phyloP scores from a whole-genome alignment of 2,113 vertebrate species.

The Columbina picui region DNA sequence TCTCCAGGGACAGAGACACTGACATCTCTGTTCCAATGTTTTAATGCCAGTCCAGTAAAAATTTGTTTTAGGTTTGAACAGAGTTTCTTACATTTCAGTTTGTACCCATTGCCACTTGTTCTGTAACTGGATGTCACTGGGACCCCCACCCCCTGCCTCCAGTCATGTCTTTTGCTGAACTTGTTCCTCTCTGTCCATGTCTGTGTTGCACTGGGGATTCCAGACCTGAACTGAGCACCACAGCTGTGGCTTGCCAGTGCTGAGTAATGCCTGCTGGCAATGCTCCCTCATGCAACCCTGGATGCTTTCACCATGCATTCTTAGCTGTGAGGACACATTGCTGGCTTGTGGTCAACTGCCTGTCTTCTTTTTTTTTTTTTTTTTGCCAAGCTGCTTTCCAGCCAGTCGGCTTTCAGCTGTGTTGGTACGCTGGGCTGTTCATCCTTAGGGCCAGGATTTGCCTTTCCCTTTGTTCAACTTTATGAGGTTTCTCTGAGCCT shows the following conservation, averaged over 20 bases:
- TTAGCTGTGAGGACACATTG: not conserved
- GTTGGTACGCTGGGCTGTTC: not conserved
- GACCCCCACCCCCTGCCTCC: not conserved
- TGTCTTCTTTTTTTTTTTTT: not conserved
- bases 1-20: not conserved
- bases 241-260: not conserved
- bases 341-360: not conserved
- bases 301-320: not conserved
- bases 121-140: not conserved
- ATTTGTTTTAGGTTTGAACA: not conserved
- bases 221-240: not conserved
- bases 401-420: not conserved
- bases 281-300: not conserved
- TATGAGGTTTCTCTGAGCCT: not conserved
- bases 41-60: not conserved
- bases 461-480: not conserved
- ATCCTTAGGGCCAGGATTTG: not conserved
- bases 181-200: not conserved
- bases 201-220: not conserved
- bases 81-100: not conserved
- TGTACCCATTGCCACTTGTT: not conserved
- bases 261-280: constrained; percentile 1
- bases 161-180: not conserved
- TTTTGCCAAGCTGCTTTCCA: not conserved
- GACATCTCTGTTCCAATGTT: not conserved